Evolutionary conservation across 2,113 vertebrate genomes (phyloP), one percentile per base, ranked within the genome.

Genomic region (Naja naja): DNA sequence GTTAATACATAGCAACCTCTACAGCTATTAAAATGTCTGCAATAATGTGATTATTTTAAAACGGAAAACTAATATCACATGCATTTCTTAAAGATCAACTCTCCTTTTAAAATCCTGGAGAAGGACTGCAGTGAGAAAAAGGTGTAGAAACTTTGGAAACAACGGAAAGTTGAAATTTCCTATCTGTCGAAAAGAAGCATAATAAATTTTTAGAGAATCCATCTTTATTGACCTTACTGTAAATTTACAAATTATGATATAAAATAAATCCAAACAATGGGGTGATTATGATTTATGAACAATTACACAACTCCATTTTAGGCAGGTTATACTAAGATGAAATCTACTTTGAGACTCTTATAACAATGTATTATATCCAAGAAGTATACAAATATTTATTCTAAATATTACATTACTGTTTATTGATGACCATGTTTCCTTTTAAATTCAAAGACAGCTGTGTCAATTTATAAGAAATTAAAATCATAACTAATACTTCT

Each of bases 21-120:
- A 97, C 97, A 98, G 98, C 97, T 98, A 98, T 98, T 98, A 98
- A 98, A 98, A 98, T 98, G 98, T 98, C 98, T 98, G 96, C 98
- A 97, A 98, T 98, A 98, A 98, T 98, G 97, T 98, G 98, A 98
- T 98, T 98, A 98, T 98, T 98, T 98, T 97, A 98, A 98, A 98
- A 97, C 92, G 97, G 96, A 97, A 98, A 98, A 98, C 98, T 98
- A 98, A 97, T 97, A 98, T 97, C 97, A 96, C 97, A 97, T 96
- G 97, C 97, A 97, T 98, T 98, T 97, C 98, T 98, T 98, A 97
- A 97, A 97, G 97, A 98, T 97, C 97, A 97, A 96, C 95, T 93
- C 34, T 95, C 96, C 96, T 97, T 96, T 97, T 95, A 95, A 96
- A 97, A 96, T 96, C 97, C 93, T 39, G 93, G 94, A 89, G 94